Conservation (phyloP, 2,888 invertebrate species). For the Axea sp. region DNA sequence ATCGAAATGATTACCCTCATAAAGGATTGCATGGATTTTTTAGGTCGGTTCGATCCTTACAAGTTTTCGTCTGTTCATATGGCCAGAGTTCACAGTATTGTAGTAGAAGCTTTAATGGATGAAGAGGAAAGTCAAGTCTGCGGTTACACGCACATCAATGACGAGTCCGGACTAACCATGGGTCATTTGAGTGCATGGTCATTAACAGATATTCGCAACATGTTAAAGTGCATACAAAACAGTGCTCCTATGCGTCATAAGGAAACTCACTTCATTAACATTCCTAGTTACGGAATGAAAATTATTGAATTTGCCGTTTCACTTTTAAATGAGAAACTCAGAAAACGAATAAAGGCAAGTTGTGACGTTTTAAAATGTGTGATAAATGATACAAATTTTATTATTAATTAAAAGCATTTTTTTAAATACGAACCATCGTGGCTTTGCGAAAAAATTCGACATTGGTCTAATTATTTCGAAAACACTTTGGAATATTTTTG, state of each 20-base stretch:
- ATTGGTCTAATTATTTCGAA: too few relatives aligned
- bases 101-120: conserved; percentile 91
- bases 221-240: conserved; percentile 90
- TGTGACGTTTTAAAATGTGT: too few relatives aligned
- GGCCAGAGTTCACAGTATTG: conserved; percentile 90
- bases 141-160: conserved; percentile 91
- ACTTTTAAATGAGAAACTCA: conserved; percentile 90
- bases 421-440: conserved; percentile 1
- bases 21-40: too few relatives aligned
- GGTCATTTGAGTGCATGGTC: conserved; percentile 91
- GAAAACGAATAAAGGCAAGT: conserved; percentile 87
- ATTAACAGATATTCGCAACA: conserved; percentile 85
- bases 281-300: conserved; percentile 89
- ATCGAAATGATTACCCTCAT: too few relatives aligned
- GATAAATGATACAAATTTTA: too few relatives aligned
- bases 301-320: conserved; percentile 91
- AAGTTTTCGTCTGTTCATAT: conserved; percentile 90
- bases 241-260: conserved; percentile 95
- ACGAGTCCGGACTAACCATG: conserved; percentile 91
- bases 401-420: neutral
- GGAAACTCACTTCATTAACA: conserved; percentile 91
- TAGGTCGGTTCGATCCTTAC: conserved; percentile 88
- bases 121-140: conserved; percentile 91
- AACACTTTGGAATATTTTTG: too few relatives aligned
- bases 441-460: too few relatives aligned